Conservation (phyloP, 2,797 vertebrate species). For the Liparis tanakae region DNA sequence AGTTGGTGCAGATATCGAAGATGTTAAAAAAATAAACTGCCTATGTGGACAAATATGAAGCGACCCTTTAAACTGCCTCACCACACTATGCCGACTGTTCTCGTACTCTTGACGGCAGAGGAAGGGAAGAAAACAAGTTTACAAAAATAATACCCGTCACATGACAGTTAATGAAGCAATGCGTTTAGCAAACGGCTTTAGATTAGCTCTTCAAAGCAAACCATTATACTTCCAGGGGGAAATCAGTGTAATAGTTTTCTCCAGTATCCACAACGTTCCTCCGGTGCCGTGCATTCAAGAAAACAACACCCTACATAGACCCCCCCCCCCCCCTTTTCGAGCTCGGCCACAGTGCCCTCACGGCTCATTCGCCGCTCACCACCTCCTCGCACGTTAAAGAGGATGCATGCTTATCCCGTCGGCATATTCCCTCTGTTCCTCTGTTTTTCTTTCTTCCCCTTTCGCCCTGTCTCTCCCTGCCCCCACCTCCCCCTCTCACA, state of each 20-base stretch:
- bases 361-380: slow-evolving; percentile 57
- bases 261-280: background rate
- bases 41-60: background rate
- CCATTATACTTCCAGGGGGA: background rate
- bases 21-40: background rate
- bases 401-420: slow-evolving; percentile 78
- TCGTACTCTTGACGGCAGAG: slow-evolving; percentile 42
- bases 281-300: slow-evolving; percentile 6
- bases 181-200: slow-evolving; percentile 20
- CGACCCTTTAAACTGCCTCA: slow-evolving; percentile 27
- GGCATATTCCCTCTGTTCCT: slow-evolving; percentile 74
- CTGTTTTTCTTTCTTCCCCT: slow-evolving; percentile 68
- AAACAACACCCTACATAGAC: slow-evolving; percentile 43
- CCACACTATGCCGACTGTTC: slow-evolving; percentile 44
- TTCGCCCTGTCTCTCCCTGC: slow-evolving; percentile 65
- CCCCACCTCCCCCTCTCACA: slow-evolving; percentile 67
- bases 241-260: slow-evolving; percentile 8
- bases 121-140: slow-evolving; percentile 24
- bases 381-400: slow-evolving; percentile 70
- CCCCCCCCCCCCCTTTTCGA: slow-evolving; percentile 46
- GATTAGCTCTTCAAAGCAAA: slow-evolving; percentile 12
- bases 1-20: background rate
- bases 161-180: slow-evolving; percentile 42
- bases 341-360: slow-evolving; percentile 47
- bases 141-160: slow-evolving; percentile 42